Base-by-base conservation (phyloP, 2,113 vertebrate species). In the Serranochromis macrocephalus region DNA sequence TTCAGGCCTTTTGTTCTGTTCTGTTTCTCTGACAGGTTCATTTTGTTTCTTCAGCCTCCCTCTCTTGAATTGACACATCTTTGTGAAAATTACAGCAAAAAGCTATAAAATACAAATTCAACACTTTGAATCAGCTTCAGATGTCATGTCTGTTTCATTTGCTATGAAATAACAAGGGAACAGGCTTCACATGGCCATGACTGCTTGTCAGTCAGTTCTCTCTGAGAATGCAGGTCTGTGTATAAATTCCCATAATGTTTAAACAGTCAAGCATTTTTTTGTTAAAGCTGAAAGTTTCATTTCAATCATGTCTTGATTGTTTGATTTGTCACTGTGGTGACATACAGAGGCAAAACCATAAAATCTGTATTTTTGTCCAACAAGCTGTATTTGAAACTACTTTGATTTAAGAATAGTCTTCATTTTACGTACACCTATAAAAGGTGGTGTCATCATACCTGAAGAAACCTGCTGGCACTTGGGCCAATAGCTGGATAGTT, bases 331-430 rank as follows among this genome's bases (percentile, higher is more conserved):
- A 21, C 10, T 6, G 36, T 6, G 19, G 63, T 21, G 19, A 38
- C 36, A 38, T 1, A 21, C 63, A 9, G 3, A 68, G 0, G 36
- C 33, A 8, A 24, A 40, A 24, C 36, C 36, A 71, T 17, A 71
- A 71, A 6, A 24, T 24, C 38, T 45, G 66, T 3, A n/a, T 66
- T 11, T 55, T 66, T 38, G 33, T 66, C 33, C 61, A 66, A 66
- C 33, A n/a, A 38, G 19, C 33, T 68, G 63, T 3, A 45, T 7
- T 26, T 73, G 40, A 47, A 47, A 5, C 14, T 1, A 47, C 5
- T 73, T 17, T 47, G 21, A 26, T 26, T 47, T 7, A 10, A 6
- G 21, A 45, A 73, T 4, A 42, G 2, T 29, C 3, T 49, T 75
- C 2, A 7, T 75, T 12, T 47, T 11, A 75, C 40, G 3, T 7